phyloP scores from a whole-genome alignment of 2,888 invertebrate genomes.

The Apamea monoglypha region DNA sequence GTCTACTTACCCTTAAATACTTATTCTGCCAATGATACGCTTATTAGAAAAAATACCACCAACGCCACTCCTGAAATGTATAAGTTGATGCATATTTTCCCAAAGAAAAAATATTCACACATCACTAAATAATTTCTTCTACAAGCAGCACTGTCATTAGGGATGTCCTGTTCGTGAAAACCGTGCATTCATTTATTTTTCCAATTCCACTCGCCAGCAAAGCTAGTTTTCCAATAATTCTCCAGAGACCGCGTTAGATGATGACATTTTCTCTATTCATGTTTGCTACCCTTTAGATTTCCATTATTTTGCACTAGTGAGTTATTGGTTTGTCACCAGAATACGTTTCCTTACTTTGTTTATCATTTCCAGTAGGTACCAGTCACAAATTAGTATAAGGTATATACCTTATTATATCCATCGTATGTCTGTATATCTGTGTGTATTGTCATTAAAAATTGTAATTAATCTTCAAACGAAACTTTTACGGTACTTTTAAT shows the following conservation, averaged over 20 bases:
- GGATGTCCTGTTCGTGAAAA: constrained; percentile 17
- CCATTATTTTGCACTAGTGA: background rate
- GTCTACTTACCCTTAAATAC: background rate
- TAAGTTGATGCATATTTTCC: background rate
- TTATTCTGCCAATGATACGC: background rate
- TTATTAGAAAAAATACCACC: background rate
- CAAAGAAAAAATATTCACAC: background rate
- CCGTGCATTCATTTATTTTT: constrained; percentile 45
- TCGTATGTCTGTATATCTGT: no score
- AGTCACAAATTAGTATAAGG: background rate
- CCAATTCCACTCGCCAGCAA: constrained; percentile 38
- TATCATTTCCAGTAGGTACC: background rate
- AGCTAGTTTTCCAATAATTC: constrained; percentile 55
- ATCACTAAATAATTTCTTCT: constrained; percentile 21
- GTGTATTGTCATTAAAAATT: background rate
- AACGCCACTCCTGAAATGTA: background rate
- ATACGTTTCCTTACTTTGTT: background rate
- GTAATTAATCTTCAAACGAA: background rate
- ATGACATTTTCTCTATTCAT: constrained; percentile 50
- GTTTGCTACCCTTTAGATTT: constrained; percentile 23
- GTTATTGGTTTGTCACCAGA: background rate
- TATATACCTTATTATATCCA: background rate
- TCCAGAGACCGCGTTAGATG: constrained; percentile 33
- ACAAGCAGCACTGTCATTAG: constrained; percentile 38
- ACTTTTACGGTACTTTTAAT: background rate